phyloP scores from a whole-genome alignment of 2,113 vertebrate genomes.

The Phyllostomus hastatus region DNA sequence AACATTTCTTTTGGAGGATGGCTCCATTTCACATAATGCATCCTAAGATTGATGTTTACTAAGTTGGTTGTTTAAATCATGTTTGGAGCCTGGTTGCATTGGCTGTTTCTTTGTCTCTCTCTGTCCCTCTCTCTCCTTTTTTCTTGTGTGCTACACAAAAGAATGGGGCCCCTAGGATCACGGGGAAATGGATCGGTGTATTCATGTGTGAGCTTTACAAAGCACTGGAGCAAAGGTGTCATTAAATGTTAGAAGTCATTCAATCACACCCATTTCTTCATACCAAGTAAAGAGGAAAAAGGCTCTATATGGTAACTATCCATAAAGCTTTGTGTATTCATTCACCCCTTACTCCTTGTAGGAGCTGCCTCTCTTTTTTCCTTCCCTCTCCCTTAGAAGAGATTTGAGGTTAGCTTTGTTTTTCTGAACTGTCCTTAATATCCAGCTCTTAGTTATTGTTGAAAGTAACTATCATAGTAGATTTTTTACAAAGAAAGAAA shows the following conservation, averaged over 20 bases:
- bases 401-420: background rate
- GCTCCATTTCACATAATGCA: constrained; percentile 52
- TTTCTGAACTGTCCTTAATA: background rate
- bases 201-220: constrained; percentile 66
- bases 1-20: constrained; percentile 52
- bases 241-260: constrained; percentile 61
- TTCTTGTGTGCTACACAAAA: constrained; percentile 64
- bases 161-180: constrained; percentile 55
- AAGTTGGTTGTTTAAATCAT: constrained; percentile 65
- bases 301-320: background rate
- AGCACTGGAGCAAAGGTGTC: constrained; percentile 64
- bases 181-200: constrained; percentile 54
- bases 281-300: constrained; percentile 18
- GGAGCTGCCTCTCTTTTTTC: background rate
- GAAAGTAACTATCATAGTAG: constrained; percentile 35
- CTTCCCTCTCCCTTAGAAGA: background rate
- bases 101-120: constrained; percentile 52
- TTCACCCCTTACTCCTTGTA: background rate
- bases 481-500: background rate
- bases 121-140: constrained; percentile 44
- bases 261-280: constrained; percentile 39
- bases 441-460: background rate
- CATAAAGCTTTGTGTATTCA: background rate
- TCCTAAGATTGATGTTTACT: constrained; percentile 61
- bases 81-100: constrained; percentile 46